Evolutionary conservation across 2,797 vertebrate species (phyloP), one percentile per base, ranked within the genome.

Genomic region (Neosilurus hyrtlii): DNA sequence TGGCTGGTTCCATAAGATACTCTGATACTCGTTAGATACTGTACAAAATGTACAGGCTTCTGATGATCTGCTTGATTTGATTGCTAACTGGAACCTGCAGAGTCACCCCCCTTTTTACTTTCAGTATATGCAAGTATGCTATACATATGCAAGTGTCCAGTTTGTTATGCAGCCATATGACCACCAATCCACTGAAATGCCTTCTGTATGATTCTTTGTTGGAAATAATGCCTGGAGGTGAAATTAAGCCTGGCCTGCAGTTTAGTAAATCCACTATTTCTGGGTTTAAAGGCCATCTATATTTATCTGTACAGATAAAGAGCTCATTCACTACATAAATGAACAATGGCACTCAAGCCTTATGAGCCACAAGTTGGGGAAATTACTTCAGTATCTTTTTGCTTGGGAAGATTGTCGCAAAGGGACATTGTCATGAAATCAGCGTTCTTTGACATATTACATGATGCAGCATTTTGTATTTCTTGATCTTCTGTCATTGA

Each of bases 321-420:
- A 73, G 71, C 82, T 52, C 84, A 85, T 88, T 80, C 70, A 72
- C 20, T 78, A 57, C 71, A 83, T 84, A 80, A 86, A 86, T 88
- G 61, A 86, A 88, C 83, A 87, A 82, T 83, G 71, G 84, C 80
- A 87, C 85, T 84, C 82, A 80, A 85, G 83, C n/a, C 51, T 61
- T 83, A n/a, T 76, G 35, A 43, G 35, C 22, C 30, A 26, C 57
- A 43, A 77, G 78, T 85, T 82, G 86, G 86, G 82, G 86, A 88
- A 88, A 87, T 86, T 79, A 82, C 63, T 16, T 83, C 88, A 68
- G 24, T 72, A 87, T 89, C 83, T 82, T 84, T 56, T 82, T 65
- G 75, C 51, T n/a, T 30, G 24, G 56, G 20, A 54, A 79, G 66
- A 65, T 22, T 43, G 56, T 76, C 56, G 59, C 35, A 76, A 43